A percentile compares a stretch with the other conserved stretches of the same genome.
These are phyloP conservation scores for Dryocosmus kuriphilus DNA, from an alignment of 2,888 invertebrate species.

Conservation along the genomic window DNA sequence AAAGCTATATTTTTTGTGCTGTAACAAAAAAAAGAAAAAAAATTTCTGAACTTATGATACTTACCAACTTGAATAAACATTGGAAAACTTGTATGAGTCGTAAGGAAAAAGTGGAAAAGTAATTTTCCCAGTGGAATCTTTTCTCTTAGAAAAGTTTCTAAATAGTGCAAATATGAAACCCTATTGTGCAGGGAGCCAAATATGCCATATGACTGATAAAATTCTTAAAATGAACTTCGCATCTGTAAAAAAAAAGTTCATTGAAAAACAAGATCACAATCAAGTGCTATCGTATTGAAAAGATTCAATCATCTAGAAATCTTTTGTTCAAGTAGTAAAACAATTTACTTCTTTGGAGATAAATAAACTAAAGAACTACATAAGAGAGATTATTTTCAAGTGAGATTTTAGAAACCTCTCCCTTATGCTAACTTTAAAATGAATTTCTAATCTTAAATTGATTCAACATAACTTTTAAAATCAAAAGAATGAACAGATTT, in stretches of 20 bases:
- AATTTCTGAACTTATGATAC: too few species aligned
- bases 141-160: background rate
- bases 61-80: too few species aligned
- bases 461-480: background rate
- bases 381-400: background rate
- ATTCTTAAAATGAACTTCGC: background rate
- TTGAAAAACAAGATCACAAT: constrained; percentile 4
- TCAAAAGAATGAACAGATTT: background rate
- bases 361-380: background rate
- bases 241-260: background rate
- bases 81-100: background rate
- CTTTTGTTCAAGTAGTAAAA: background rate
- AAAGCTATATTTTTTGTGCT: too few species aligned
- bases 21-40: too few species aligned
- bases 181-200: background rate
- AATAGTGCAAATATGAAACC: background rate
- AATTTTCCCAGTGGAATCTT: background rate
- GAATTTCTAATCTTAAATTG: background rate
- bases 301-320: background rate
- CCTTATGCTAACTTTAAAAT: background rate
- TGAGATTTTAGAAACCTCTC: background rate
- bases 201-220: background rate
- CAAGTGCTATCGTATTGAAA: constrained; percentile 22
- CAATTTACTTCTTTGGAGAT: background rate
- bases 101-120: background rate